Conservation (phyloP, 1,140 invertebrate species). For the Trichonephila clavata region DNA sequence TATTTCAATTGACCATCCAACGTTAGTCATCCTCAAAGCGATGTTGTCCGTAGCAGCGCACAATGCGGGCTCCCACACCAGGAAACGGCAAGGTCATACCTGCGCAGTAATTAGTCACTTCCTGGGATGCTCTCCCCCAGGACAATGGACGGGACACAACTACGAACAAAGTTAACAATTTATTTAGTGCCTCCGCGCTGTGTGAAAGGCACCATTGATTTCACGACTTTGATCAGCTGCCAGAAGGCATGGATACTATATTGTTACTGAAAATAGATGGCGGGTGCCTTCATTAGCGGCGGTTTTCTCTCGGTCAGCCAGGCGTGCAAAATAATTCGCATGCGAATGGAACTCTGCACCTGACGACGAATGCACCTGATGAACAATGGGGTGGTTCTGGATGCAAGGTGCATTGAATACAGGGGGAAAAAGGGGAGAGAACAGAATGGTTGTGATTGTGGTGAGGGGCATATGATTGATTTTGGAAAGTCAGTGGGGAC, state of each 20-base stretch:
- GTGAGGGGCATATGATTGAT: background rate
- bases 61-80: constrained; percentile 39
- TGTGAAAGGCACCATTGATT: constrained; percentile 43
- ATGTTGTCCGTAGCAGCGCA: background rate
- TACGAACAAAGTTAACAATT: constrained; percentile 44
- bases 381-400: background rate
- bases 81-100: constrained; percentile 50
- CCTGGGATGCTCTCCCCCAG: constrained; percentile 33
- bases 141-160: constrained; percentile 41
- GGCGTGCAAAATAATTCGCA: constrained; percentile 39
- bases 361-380: background rate
- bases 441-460: background rate
- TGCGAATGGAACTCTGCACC: background rate
- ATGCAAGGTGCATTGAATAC: constrained; percentile 28
- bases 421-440: background rate
- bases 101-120: constrained; percentile 62
- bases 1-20: constrained; percentile 24
- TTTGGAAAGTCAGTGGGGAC: background rate
- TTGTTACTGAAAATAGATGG: constrained; percentile 12
- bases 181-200: background rate
- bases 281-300: constrained; percentile 39
- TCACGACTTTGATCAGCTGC: constrained; percentile 39
- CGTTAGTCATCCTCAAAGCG: constrained; percentile 8
- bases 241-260: background rate
- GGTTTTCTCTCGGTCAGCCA: background rate